Base-by-base conservation (phyloP, 2,113 vertebrate genomes). In the Rhipidura dahli region DNA sequence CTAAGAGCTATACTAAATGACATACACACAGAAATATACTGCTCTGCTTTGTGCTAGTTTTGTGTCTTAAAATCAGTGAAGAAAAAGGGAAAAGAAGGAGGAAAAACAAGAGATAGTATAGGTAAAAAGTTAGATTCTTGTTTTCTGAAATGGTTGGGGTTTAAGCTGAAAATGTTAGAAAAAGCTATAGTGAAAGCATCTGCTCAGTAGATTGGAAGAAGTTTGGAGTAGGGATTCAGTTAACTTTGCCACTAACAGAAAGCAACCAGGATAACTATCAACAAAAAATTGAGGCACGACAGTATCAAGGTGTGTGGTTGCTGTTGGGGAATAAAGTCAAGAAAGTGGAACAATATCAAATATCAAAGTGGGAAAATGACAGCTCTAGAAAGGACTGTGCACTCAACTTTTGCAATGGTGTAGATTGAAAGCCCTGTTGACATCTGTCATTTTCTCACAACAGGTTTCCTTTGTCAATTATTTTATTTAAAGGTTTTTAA, bases 401-500 rank as follows among this genome's bases (percentile, higher is more conserved):
- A 63, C 11, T 47, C 59, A 71, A 44, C 13, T 42, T 63, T 53
- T 47, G 13, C 39, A 33, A 8, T 18, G 2, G 7, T 56, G 68
- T 44, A 75, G 44, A 66, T 1, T 78, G 14, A 93, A 84, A 93
- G 9, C 10, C 17, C 6, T 56, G 30, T 54, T 78, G 35, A 35
- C 60, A 89, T 70, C 59, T 81, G 39, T 66, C 28, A 65, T 84
- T 83, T 93, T 91, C 19, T 93, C 53, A 84, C 47, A 87, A 64
- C 50, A 84, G 10, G 2, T 75, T 94, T 91, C 30, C 15, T 68
- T 87, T 93, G 56, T 85, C 78, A 91, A 13, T 94, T 69, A 84
- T 54, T 63, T 54, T 64, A 78, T 87, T 93, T 95, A 84, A 68
- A 94, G 35, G 1, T 51, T 47, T 87, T 93, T 63, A 75, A 84